These are phyloP conservation scores for Protosalanx chinensis DNA, from an alignment of 2,797 vertebrate species.

Conservation along the genomic window DNA sequence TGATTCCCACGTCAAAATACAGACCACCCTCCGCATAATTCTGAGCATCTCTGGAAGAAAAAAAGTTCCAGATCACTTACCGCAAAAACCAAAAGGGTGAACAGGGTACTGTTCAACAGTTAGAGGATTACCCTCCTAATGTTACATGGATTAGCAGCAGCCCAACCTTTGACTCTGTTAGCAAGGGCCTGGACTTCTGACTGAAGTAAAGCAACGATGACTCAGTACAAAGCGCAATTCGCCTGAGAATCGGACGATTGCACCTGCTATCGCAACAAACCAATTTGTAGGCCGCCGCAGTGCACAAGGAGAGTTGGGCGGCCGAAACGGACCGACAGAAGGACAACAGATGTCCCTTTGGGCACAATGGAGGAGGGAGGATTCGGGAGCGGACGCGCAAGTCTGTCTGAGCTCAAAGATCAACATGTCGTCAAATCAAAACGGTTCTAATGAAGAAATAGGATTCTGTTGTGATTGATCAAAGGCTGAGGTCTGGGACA, in stretches of 20 bases:
- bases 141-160: conserved; percentile 69
- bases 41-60: conserved; percentile 24
- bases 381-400: neutral
- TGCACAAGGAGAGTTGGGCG: neutral
- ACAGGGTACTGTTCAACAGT: conserved; percentile 38
- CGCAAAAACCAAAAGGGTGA: conserved; percentile 53
- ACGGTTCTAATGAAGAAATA: conserved; percentile 17
- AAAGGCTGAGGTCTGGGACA: neutral
- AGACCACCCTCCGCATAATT: conserved; percentile 27
- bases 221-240: neutral
- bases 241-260: neutral
- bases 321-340: neutral
- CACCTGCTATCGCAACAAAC: neutral
- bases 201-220: conserved; percentile 18
- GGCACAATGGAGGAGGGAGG: neutral
- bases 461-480: conserved; percentile 33
- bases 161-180: conserved; percentile 62
- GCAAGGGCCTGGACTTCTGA: conserved; percentile 58
- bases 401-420: conserved; percentile 2
- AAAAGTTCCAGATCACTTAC: conserved; percentile 57
- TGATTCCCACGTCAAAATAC: conserved; percentile 6
- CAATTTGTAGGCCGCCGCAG: neutral
- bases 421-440: neutral
- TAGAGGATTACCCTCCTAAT: conserved; percentile 66
- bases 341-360: neutral